Evolutionary conservation across 2,113 vertebrate genomes (phyloP).

Genomic region (Crypturellus undulatus): DNA sequence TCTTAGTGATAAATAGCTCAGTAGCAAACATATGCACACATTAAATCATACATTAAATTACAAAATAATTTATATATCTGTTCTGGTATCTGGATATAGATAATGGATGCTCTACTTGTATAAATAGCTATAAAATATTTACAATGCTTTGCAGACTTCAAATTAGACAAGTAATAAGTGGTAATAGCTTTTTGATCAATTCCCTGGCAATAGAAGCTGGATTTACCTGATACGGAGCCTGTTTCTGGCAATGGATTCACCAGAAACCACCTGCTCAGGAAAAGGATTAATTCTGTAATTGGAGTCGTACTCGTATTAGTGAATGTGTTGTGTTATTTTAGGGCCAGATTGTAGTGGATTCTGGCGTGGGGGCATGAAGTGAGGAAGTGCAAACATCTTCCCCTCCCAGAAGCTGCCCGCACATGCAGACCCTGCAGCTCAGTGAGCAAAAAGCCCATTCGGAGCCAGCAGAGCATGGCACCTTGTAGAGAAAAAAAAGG

Average conservation of each 20-base stretch:
- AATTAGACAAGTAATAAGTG: slow-evolving; percentile 62
- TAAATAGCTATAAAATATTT: slow-evolving; percentile 51
- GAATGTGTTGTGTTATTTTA: slow-evolving; percentile 31
- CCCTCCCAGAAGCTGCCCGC: not conserved
- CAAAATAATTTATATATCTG: slow-evolving; percentile 32
- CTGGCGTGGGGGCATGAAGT: not conserved
- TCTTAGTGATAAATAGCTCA: not conserved
- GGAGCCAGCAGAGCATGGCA: not conserved
- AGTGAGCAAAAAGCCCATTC: not conserved
- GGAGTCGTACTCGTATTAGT: slow-evolving; percentile 49
- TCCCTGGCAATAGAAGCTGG: slow-evolving; percentile 53
- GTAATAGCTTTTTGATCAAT: slow-evolving; percentile 72
- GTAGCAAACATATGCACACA: not conserved
- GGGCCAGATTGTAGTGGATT: not conserved
- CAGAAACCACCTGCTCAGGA: slow-evolving; percentile 61
- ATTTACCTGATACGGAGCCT: slow-evolving; percentile 51
- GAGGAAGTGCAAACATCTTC: not conserved
- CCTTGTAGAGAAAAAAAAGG: not conserved
- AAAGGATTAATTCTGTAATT: slow-evolving; percentile 59
- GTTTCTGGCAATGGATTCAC: slow-evolving; percentile 40
- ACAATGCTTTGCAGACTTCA: slow-evolving; percentile 41
- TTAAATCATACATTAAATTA: slow-evolving; percentile 22
- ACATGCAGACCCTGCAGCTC: not conserved
- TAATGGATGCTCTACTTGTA: slow-evolving; percentile 21
- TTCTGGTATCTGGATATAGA: slow-evolving; percentile 14